These are phyloP conservation scores for Ceyx melanurus DNA, from an alignment of 2,113 vertebrate genomes.

Conservation along the genomic window DNA sequence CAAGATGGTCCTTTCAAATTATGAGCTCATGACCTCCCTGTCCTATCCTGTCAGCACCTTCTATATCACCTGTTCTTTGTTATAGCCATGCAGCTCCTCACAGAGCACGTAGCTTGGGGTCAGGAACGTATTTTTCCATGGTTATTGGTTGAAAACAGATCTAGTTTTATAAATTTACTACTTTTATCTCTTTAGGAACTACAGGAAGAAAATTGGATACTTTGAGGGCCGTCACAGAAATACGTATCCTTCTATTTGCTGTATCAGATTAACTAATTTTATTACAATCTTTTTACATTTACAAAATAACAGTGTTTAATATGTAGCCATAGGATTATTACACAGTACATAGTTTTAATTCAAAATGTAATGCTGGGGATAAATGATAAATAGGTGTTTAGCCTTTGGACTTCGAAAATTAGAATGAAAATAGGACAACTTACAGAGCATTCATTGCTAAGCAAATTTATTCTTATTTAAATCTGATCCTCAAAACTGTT, in stretches of 20 bases:
- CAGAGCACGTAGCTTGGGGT: neutral
- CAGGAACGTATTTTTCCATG: neutral
- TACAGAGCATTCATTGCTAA: neutral
- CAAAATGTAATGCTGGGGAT: neutral
- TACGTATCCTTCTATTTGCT: constrained; percentile 89
- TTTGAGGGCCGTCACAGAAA: constrained; percentile 91
- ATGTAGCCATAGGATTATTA: neutral
- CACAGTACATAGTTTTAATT: constrained; percentile 15
- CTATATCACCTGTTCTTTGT: neutral
- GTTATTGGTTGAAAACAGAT: neutral
- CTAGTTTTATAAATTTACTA: constrained; percentile 52
- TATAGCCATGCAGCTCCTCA: neutral
- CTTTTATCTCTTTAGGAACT: constrained; percentile 74
- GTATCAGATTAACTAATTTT: neutral
- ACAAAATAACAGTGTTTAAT: neutral
- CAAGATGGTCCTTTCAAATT: neutral
- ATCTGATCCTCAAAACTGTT: neutral
- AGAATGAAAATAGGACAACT: neutral
- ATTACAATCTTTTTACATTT: neutral
- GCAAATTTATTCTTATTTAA: neutral
- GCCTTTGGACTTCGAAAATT: neutral
- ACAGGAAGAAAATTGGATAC: constrained; percentile 68
- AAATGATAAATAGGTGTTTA: neutral
- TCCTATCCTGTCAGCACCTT: neutral
- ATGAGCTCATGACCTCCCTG: neutral